Evolutionary conservation across 2,113 vertebrate genomes (phyloP), one percentile per base, ranked within the genome.

Genomic region (Arvicanthis niloticus): DNA sequence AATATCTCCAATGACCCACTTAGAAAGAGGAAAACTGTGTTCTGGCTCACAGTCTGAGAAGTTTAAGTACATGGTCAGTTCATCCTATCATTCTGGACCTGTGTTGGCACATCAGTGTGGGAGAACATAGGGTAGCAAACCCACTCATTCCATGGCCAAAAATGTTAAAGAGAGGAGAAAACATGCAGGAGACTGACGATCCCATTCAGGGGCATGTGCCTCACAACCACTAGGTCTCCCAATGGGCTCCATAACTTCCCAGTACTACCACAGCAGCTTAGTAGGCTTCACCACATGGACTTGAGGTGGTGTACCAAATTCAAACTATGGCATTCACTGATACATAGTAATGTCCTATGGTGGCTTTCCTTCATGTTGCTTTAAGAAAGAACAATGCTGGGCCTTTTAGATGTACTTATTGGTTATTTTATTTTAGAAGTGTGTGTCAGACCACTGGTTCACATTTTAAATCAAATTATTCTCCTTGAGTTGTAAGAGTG

Each of bases 381-480:
- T 42, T 65, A 26, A 65, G 42, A 53, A 87, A 24, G 68, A 73
- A 80, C 75, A 40, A 45, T 31, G 4, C 62, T 76, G 29, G 68
- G 7, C 17, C 56, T 81, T 84, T 87, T 90, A 26, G 8, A 81
- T 89, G 60, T 42, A 10, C 4, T 90, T 90, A 42, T 48, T 87
- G 78, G 58, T 10, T n/a, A 62, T 81, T 19, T 91, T 62, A 24
- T 70, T 90, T 89, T 53, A 53, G 3, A 93, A 78, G 12, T 58
- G 1, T 56, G 31, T 87, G 26, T 21, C 53, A 84, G 51, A 45
- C 88, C 48, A 37, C 62, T 76, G 58, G 12, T 37, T 16, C 3
- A 40, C 76, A 56, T 92, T 96, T 88, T 73, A 37, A 94, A 37
- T 91, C 29, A 86, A 89, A 81, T 87, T 67, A 15, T 91, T 91